Evolutionary conservation across 1,140 invertebrate genomes (phyloP).

Genomic region (Caerostris extrusa): DNA sequence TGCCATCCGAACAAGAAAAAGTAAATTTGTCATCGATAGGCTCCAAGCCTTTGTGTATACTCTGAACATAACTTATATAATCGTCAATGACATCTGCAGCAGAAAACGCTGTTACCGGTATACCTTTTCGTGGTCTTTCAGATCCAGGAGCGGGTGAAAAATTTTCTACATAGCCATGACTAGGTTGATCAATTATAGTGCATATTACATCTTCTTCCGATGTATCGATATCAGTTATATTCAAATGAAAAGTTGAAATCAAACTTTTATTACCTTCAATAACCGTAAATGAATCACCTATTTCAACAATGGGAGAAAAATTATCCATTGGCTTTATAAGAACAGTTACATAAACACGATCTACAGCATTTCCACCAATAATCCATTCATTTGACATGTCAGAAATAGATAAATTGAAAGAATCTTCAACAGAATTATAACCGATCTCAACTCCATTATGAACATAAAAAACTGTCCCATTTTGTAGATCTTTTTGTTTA

Average conservation of each 20-base stretch:
- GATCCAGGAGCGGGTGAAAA: conserved; percentile 80
- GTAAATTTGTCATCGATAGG: conserved; percentile 81
- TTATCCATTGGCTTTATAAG: conserved; percentile 81
- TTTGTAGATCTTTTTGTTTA: conserved; percentile 80
- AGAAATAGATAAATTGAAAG: conserved; percentile 80
- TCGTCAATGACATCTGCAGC: conserved; percentile 80
- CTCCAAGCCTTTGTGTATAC: conserved; percentile 81
- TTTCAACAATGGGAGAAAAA: conserved; percentile 79
- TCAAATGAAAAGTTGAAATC: conserved; percentile 80
- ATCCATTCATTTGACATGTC: conserved; percentile 80
- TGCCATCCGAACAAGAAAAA: conserved; percentile 82
- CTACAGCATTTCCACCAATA: conserved; percentile 79
- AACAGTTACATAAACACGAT: conserved; percentile 80
- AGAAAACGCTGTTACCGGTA: conserved; percentile 81
- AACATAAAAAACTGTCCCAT: conserved; percentile 80
- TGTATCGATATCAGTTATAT: conserved; percentile 81
- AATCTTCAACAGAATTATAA: conserved; percentile 79
- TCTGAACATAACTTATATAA: conserved; percentile 82
- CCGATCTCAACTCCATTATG: conserved; percentile 81
- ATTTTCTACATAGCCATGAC: conserved; percentile 82
- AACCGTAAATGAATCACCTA: conserved; percentile 79
- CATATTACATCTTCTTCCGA: conserved; percentile 81
- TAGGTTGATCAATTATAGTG: conserved; percentile 81
- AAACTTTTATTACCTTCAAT: conserved; percentile 80
- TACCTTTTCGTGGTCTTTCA: conserved; percentile 80